Evolutionary conservation across 1,140 invertebrate genomes (phyloP).

Genomic region (Drosophila rufa): DNA sequence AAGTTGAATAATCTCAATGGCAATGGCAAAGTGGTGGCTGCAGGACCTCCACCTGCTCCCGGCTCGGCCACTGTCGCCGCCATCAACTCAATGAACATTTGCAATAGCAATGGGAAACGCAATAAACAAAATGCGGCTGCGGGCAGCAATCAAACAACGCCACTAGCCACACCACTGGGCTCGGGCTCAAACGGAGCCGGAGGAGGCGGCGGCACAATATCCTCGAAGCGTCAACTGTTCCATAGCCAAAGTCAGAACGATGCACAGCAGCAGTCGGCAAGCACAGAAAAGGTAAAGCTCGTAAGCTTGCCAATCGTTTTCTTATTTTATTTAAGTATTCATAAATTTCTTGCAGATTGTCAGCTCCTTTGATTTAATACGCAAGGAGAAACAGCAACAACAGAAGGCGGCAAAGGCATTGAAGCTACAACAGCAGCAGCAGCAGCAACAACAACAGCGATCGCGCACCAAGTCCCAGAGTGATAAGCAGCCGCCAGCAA

Average conservation of each 20-base stretch:
- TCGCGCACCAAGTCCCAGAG: slow-evolving; percentile 59
- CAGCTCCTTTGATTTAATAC: slow-evolving; percentile 84
- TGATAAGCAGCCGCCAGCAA: slow-evolving; percentile 63
- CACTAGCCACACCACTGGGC: slow-evolving; percentile 29
- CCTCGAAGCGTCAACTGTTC: slow-evolving; percentile 78
- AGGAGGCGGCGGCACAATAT: slow-evolving; percentile 16
- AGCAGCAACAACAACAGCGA: slow-evolving; percentile 62
- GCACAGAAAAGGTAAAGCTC: slow-evolving; percentile 62
- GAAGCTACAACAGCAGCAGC: slow-evolving; percentile 58
- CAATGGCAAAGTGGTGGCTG: slow-evolving; percentile 58
- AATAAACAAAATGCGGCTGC: slow-evolving; percentile 69
- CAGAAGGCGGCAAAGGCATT: slow-evolving; percentile 67
- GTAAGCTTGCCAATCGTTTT: too few relatives aligned
- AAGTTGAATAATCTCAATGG: slow-evolving; percentile 77
- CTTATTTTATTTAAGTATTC: neutral
- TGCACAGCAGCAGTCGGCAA: slow-evolving; percentile 71
- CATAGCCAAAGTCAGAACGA: slow-evolving; percentile 82
- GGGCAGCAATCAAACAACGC: slow-evolving; percentile 73
- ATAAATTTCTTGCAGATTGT: slow-evolving; percentile 57
- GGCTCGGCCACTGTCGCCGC: slow-evolving; percentile 14
- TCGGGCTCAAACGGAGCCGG: slow-evolving; percentile 14
- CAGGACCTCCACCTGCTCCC: slow-evolving; percentile 12
- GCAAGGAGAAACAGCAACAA: slow-evolving; percentile 80
- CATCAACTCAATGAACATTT: slow-evolving; percentile 52
- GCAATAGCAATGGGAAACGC: slow-evolving; percentile 66